Evolutionary conservation across 2,797 vertebrate genomes (phyloP).

Genomic region (Natrix natrix): DNA sequence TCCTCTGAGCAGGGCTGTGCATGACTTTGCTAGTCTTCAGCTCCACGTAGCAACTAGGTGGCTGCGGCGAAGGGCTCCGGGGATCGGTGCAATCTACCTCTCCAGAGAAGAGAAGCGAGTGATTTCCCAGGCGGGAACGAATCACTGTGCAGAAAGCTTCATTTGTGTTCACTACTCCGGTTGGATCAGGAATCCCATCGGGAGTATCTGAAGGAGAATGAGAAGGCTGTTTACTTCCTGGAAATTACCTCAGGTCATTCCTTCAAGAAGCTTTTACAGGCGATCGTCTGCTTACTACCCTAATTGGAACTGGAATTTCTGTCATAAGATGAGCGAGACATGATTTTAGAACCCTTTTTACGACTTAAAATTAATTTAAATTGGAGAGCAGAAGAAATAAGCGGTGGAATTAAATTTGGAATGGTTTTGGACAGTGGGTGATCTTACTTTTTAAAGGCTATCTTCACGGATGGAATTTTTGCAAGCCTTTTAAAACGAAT

Average conservation of each 20-base stretch:
- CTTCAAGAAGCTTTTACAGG: background rate
- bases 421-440: too few relatives aligned
- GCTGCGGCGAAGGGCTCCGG: slow-evolving; percentile 66
- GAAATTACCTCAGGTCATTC: background rate
- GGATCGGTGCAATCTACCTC: slow-evolving; percentile 87
- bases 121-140: slow-evolving; percentile 80
- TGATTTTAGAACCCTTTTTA: background rate
- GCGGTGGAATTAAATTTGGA: too few relatives aligned
- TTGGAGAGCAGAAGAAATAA: too few relatives aligned
- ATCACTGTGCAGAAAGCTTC: slow-evolving; percentile 91
- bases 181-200: slow-evolving; percentile 71
- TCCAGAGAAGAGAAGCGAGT: slow-evolving; percentile 86
- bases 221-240: background rate
- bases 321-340: background rate
- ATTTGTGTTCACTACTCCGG: slow-evolving; percentile 87
- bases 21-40: slow-evolving; percentile 90
- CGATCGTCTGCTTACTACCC: background rate
- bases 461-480: too few relatives aligned
- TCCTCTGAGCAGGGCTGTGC: slow-evolving; percentile 83
- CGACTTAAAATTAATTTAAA: too few relatives aligned
- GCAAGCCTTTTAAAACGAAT: too few relatives aligned
- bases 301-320: background rate
- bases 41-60: slow-evolving; percentile 86
- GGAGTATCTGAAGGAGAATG: slow-evolving; percentile 56
- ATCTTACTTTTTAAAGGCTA: too few relatives aligned